Conservation (phyloP, 2,888 invertebrate genomes). For the Rapana venosa region DNA sequence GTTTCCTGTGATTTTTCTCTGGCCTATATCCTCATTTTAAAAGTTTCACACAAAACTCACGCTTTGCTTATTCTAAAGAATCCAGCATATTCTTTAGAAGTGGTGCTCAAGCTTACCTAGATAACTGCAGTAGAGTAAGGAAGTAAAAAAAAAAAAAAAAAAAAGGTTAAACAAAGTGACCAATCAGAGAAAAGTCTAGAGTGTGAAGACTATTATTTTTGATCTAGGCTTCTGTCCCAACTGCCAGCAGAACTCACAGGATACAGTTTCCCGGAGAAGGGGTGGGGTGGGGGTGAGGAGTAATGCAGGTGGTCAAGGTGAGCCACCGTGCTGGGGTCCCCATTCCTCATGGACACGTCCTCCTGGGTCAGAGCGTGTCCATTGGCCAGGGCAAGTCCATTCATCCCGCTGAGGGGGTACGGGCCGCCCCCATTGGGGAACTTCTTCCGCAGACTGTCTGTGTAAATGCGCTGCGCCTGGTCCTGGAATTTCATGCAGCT, state of each 20-base stretch:
- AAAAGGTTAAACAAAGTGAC: too few relatives aligned
- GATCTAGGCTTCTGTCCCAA: too few relatives aligned
- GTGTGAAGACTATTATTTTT: too few relatives aligned
- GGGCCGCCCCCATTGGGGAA: slow-evolving; percentile 65
- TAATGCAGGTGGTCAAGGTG: slow-evolving; percentile 23
- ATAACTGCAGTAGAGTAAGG: too few relatives aligned
- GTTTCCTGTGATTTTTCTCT: too few relatives aligned
- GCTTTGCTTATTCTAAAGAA: too few relatives aligned
- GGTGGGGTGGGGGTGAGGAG: not conserved
- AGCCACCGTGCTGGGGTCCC: slow-evolving; percentile 66
- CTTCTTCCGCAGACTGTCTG: slow-evolving; percentile 66
- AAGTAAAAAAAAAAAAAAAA: too few relatives aligned
- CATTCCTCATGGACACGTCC: slow-evolving; percentile 65
- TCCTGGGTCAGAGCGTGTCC: slow-evolving; percentile 61
- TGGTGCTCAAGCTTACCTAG: too few relatives aligned
- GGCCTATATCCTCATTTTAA: too few relatives aligned
- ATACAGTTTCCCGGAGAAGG: slow-evolving; percentile 23
- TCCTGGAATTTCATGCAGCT: slow-evolving; percentile 66
- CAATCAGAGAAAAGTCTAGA: too few relatives aligned
- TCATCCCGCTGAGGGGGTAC: slow-evolving; percentile 60
- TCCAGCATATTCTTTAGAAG: too few relatives aligned
- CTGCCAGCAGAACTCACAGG: slow-evolving; percentile 29
- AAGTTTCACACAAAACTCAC: too few relatives aligned
- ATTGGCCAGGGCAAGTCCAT: slow-evolving; percentile 61
- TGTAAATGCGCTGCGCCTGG: slow-evolving; percentile 64